Percentiles rank a stretch among this genome's conserved stretches.
phyloP scores from a whole-genome alignment of 2,113 vertebrate genomes.

The Madoqua kirkii region DNA sequence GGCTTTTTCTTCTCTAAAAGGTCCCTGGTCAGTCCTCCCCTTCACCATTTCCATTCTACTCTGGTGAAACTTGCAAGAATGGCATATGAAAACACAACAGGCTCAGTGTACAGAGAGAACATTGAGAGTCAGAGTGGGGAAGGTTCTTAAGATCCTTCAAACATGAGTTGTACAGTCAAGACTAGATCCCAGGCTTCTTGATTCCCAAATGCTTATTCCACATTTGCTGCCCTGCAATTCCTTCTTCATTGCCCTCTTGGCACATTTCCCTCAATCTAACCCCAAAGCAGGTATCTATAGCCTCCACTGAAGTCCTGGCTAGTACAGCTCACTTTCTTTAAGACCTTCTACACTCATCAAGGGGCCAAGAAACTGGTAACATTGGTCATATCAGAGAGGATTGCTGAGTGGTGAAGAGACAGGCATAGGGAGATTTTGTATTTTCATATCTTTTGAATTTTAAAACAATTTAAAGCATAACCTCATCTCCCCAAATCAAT shows the following conservation, averaged over 20 bases:
- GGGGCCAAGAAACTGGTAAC: background rate
- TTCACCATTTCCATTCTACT: background rate
- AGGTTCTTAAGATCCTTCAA: background rate
- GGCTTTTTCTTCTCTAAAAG: background rate
- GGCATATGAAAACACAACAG: background rate
- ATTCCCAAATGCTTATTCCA: background rate
- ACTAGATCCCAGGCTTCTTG: background rate
- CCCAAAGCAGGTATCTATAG: background rate
- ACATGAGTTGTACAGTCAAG: background rate
- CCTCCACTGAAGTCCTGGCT: background rate
- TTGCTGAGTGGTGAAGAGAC: background rate
- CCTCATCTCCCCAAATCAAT: background rate
- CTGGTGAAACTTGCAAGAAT: background rate
- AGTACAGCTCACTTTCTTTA: background rate
- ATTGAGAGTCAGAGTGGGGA: background rate
- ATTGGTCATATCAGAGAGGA: background rate
- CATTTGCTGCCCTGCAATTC: background rate
- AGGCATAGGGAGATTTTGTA: background rate
- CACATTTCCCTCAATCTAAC: background rate
- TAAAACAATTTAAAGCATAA: background rate
- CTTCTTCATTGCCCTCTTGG: background rate
- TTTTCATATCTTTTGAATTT: background rate
- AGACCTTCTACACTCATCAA: background rate
- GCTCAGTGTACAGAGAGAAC: background rate
- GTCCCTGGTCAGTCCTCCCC: background rate